These are phyloP conservation scores for Sinocyclocheilus anophthalmus DNA, from an alignment of 2,113 vertebrate species.

Conservation along the genomic window DNA sequence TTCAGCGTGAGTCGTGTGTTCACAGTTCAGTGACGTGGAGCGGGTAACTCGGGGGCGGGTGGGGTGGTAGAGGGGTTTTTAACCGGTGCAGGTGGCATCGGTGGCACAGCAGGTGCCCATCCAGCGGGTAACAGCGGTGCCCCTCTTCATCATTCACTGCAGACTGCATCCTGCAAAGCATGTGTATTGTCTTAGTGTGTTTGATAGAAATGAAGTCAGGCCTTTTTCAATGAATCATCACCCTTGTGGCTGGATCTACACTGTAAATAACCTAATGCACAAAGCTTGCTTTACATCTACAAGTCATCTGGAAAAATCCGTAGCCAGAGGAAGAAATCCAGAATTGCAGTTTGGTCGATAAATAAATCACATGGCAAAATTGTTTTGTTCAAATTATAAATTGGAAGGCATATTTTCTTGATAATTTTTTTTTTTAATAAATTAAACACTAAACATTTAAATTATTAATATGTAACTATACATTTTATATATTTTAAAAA, in stretches of 20 bases:
- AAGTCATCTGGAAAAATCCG: not conserved
- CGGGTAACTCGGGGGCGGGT: conserved; percentile 81
- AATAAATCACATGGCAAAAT: not conserved
- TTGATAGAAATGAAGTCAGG: not conserved
- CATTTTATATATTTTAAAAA: too few relatives aligned
- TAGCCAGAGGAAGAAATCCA: not conserved
- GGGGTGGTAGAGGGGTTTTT: conserved; percentile 73
- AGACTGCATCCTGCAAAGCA: conserved; percentile 85
- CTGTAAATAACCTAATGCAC: not conserved
- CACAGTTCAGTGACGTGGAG: conserved; percentile 95
- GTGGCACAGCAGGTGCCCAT: conserved; percentile 93
- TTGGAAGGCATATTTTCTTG: too few relatives aligned
- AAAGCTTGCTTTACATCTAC: not conserved
- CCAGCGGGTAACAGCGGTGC: conserved; percentile 93
- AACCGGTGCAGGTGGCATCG: conserved; percentile 92
- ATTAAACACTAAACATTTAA: too few relatives aligned
- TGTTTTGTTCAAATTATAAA: too few relatives aligned
- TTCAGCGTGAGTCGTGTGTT: conserved; percentile 57
- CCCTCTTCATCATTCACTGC: conserved; percentile 96
- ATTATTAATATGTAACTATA: too few relatives aligned
- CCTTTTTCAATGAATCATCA: not conserved
- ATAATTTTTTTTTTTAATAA: too few relatives aligned
- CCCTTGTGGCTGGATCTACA: not conserved
- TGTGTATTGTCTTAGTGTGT: not conserved
- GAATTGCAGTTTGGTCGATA: not conserved